Conservation (phyloP, 2,797 vertebrate genomes). For the Halcyon smyrnensis region DNA sequence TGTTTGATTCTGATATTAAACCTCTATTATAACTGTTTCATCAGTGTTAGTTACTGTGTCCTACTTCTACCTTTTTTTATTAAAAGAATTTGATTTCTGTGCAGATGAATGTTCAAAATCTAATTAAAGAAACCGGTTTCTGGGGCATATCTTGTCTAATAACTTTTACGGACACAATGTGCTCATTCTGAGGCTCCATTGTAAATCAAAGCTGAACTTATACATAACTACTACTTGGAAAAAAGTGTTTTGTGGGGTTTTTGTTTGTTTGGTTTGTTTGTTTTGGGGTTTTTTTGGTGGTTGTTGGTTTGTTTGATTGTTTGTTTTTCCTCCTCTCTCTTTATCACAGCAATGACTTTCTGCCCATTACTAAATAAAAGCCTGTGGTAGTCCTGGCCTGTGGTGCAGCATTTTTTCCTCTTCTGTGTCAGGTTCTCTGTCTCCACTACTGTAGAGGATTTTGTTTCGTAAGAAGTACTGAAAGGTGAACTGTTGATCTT, state of each 20-base stretch:
- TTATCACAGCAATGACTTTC: neutral
- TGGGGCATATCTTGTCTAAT: neutral
- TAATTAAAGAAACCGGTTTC: neutral
- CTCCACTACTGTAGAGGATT: neutral
- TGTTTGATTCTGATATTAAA: neutral
- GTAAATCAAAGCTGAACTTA: neutral
- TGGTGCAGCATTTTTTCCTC: slow-evolving; percentile 34
- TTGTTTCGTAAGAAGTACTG: neutral
- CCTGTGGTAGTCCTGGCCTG: neutral
- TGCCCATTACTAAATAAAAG: neutral
- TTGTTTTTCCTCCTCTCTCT: neutral
- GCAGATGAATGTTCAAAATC: neutral
- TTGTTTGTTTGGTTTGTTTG: neutral
- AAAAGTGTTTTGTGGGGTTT: neutral
- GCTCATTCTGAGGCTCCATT: neutral
- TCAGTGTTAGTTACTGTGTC: neutral
- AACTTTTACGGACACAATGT: neutral
- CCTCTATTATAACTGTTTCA: neutral
- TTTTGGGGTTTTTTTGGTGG: too few relatives aligned
- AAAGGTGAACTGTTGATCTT: neutral
- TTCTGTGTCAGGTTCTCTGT: slow-evolving; percentile 10
- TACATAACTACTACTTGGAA: neutral
- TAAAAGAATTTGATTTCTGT: neutral
- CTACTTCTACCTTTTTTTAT: neutral
- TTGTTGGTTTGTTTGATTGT: too few relatives aligned